Evolutionary conservation across 2,113 vertebrate genomes (phyloP), one percentile per base, ranked within the genome.

Genomic region (Caranx ignobilis): DNA sequence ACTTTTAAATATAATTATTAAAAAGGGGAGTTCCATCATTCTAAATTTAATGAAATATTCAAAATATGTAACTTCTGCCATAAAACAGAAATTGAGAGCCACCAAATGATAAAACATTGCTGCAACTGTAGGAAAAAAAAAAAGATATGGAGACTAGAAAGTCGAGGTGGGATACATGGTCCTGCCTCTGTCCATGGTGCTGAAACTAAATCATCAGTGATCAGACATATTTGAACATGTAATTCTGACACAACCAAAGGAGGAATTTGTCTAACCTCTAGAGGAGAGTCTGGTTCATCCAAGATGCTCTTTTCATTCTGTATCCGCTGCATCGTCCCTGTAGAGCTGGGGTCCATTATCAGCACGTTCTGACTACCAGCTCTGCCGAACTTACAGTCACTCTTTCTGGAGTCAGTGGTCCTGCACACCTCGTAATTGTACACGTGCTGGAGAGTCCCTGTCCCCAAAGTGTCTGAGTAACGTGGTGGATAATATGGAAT

Each of bases 181-280:
- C 7, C 0, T 43, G 19, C 11, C 74, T 54, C 86, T 85, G 59
- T 88, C 86, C 75, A 5, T 26, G 79, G 82, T 85, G 71, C 71
- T 88, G 67, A 69, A 71, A 55, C 43, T 3, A 1, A 1, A 26
- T 52, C 32, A 8, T 11, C 19, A 85, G 11, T 8, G 2, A 50
- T 12, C 3, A 32, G 11, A 48, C 19, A 60, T 3, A 0, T 9
- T 60, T 0, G 13, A 45, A 54, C 0, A 39, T 12, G 10, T 1
- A 61, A 39, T 3, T 37, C 5, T 37, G 6, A 31, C 2, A 56
- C 2, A 11, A 50, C 0, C 3, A 52, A 0, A 72, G 0, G 3
- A 4, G 45, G 9, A 6, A 2, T 0, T 3, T 2, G 2, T 47
- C 78, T 32, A 77, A 85, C 77, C 82, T 83, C 81, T 2, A 72